Base-by-base conservation (phyloP, 2,888 invertebrate species). In the Mactromeris polynyma region DNA sequence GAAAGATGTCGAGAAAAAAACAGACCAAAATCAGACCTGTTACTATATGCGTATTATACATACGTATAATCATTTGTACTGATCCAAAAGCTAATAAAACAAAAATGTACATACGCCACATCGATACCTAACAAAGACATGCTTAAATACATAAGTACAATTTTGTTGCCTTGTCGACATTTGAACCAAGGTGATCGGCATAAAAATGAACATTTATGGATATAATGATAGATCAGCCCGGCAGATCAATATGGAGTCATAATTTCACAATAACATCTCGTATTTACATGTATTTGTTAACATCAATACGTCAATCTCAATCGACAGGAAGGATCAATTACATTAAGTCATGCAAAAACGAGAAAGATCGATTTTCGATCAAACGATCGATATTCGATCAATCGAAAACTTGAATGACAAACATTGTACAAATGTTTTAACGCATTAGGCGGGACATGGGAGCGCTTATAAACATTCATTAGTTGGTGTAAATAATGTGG, bases 381-480 rank as follows among this genome's bases (percentile, higher is more conserved):
- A 26, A 64, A 64, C 58, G 36, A 73, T 73, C 73, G 73, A 73
- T 73, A 73, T 73, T 33, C 73, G 73, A 73, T 73, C 73, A 73
- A 73, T 73, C 33, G 33, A 17, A 36, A 36, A 73, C 33, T 19
- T 14, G 33, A 73, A 36, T 33, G 73, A 73, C 26, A 33, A 19
- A 36, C 36, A n/a, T 36, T 36, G 73, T 36, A 73, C 36, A 36
- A 73, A 73, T 73, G 73, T 73, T 73, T 73, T 73, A 73, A 73
- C 36, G 36, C 36, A 19, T 36, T 73, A 33, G 19, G 73, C 73
- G 73, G 36, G 36, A 73, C 73, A 33, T 33, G n/a, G 21, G 19
- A 64, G 26, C 9, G 26, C 4, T 26, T 51, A 51, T n/a, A 51
- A 51, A 14, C 51, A 64, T 64, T n/a, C n/a, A 64, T 64, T 64